phyloP scores from a whole-genome alignment of 1,140 invertebrate genomes.

The Hyles euphorbiae region DNA sequence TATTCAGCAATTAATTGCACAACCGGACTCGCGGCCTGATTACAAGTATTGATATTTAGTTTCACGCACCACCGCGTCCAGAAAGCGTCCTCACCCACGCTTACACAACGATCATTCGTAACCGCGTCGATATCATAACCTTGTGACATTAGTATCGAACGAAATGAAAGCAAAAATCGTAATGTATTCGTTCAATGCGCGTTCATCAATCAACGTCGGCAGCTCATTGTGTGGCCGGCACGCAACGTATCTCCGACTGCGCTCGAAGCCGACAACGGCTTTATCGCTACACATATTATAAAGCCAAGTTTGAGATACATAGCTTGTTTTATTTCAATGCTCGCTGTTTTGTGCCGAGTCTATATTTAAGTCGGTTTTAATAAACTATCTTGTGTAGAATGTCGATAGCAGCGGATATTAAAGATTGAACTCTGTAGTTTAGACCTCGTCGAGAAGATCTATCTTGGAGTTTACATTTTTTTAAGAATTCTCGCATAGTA shows the following conservation, averaged over 20 bases:
- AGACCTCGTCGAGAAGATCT: too few relatives aligned
- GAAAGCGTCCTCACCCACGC: conserved; percentile 9
- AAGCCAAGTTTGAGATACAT: conserved; percentile 26
- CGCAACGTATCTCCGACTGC: conserved; percentile 56
- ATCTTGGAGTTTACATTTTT: too few relatives aligned
- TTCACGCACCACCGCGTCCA: conserved; percentile 2
- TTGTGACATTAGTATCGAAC: conserved; percentile 71
- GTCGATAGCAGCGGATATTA: too few relatives aligned
- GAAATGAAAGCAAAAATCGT: conserved; percentile 75
- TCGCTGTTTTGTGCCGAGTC: background rate
- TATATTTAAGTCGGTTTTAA: too few relatives aligned
- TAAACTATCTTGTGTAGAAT: too few relatives aligned
- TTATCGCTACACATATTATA: conserved; percentile 51
- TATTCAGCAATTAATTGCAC: too few relatives aligned
- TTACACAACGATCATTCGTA: conserved; percentile 30
- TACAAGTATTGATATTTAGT: background rate
- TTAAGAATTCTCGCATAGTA: too few relatives aligned
- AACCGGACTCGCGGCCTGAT: too few relatives aligned
- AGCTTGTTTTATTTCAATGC: background rate
- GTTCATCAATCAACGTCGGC: conserved; percentile 69
- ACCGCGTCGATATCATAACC: conserved; percentile 68
- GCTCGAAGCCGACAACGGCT: conserved; percentile 41
- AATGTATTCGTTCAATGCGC: conserved; percentile 72
- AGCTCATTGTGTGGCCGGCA: conserved; percentile 72
- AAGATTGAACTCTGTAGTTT: too few relatives aligned